These are phyloP conservation scores for Brachyhypopomus occidentalis DNA, from an alignment of 2,113 vertebrate species.

Conservation along the genomic window DNA sequence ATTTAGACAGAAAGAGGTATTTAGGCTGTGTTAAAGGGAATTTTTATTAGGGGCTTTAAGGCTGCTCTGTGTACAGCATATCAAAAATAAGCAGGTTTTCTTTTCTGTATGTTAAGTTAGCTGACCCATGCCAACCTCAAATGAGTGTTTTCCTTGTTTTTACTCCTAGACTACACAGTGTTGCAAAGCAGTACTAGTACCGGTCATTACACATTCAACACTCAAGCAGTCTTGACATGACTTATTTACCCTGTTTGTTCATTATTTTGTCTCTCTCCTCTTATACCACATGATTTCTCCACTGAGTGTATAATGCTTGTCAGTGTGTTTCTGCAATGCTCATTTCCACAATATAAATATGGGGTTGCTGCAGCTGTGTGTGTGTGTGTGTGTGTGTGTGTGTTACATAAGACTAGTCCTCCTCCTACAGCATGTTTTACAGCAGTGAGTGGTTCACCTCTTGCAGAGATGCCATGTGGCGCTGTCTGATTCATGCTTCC, in stretches of 20 bases:
- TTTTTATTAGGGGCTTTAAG: no score
- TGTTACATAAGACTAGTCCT: slow-evolving; percentile 38
- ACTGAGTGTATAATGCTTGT: slow-evolving; percentile 32
- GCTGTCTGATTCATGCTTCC: slow-evolving; percentile 28
- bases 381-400: not conserved
- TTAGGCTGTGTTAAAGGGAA: no score
- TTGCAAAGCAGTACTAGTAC: not conserved
- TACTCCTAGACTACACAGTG: not conserved
- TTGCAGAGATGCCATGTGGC: slow-evolving; percentile 26
- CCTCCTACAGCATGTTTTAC: slow-evolving; percentile 26
- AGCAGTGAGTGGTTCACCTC: not conserved
- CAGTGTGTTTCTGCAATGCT: slow-evolving; percentile 24
- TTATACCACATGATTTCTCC: not conserved
- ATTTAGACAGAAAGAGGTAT: no score
- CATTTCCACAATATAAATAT: slow-evolving; percentile 26
- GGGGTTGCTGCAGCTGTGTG: not conserved
- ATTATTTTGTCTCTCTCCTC: not conserved
- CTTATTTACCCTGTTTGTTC: not conserved
- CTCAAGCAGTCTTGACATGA: not conserved
- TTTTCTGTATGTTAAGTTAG: no score
- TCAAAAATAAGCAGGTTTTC: no score
- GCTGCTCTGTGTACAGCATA: no score
- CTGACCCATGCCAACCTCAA: not conserved
- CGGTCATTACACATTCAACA: not conserved
- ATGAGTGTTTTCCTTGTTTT: not conserved